Evolutionary conservation across 2,888 invertebrate genomes (phyloP).

Genomic region (Ormia ochracea): DNA sequence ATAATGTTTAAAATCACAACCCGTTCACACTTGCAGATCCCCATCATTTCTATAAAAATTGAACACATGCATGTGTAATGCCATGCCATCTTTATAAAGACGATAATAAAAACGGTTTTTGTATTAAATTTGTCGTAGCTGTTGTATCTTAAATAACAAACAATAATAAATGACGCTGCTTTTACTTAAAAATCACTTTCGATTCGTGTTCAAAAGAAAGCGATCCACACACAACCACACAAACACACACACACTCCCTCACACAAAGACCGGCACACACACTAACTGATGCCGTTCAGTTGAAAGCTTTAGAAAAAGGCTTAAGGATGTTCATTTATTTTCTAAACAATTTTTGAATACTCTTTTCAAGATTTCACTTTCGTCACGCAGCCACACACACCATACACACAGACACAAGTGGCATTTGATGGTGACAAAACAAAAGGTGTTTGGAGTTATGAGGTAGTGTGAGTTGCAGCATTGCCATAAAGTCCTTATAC

Average conservation of each 20-base stretch:
- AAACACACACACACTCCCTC: conserved; percentile 11
- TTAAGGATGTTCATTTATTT: conserved; percentile 59
- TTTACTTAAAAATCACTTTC: conserved; percentile 65
- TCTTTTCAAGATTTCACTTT: conserved; percentile 38
- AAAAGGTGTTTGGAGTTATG: conserved; percentile 17
- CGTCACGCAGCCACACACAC: not conserved
- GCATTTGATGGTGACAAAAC: conserved; percentile 16
- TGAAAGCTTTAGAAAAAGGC: conserved; percentile 59
- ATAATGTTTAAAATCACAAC: conserved; percentile 36
- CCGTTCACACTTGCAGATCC: conserved; percentile 44
- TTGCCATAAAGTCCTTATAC: not conserved
- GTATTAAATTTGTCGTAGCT: conserved; percentile 32
- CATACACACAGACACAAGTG: not conserved
- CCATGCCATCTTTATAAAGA: not conserved
- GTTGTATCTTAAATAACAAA: conserved; percentile 28
- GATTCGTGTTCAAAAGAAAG: conserved; percentile 49
- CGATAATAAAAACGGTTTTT: conserved; percentile 44
- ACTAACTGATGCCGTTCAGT: conserved; percentile 2
- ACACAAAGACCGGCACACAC: not conserved
- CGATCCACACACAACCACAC: conserved; percentile 19
- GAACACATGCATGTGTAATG: not conserved
- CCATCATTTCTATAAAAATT: not conserved
- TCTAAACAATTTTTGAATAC: conserved; percentile 55
- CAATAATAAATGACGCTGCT: conserved; percentile 62
- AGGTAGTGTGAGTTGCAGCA: not conserved